Evolutionary conservation across 2,888 invertebrate genomes (phyloP).

Genomic region (Pinctada fucata): DNA sequence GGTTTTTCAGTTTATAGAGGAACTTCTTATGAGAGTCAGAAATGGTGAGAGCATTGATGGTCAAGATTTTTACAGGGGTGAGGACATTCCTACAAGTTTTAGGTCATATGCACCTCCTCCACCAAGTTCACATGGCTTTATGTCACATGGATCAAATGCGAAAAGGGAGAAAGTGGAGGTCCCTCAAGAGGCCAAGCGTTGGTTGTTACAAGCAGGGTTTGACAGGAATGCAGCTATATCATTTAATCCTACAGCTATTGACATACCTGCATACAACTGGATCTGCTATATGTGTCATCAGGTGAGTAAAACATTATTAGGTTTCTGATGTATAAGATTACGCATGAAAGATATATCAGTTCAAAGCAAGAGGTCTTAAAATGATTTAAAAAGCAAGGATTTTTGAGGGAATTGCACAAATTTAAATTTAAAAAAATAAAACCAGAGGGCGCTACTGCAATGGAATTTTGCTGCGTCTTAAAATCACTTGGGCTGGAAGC

Average conservation of each 20-base stretch:
- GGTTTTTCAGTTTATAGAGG: slow-evolving; percentile 3
- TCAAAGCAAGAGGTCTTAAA: too few species aligned
- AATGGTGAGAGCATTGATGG: slow-evolving; percentile 1
- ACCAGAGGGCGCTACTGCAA: too few species aligned
- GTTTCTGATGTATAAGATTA: too few species aligned
- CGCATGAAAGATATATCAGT: too few species aligned
- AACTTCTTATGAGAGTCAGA: not conserved
- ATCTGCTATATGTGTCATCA: slow-evolving; percentile 9
- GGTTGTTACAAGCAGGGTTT: not conserved
- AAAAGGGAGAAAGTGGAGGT: not conserved
- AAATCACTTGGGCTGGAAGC: too few species aligned
- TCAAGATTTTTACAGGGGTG: not conserved
- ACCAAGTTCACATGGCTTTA: not conserved
- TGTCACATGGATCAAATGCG: not conserved
- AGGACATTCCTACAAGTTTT: not conserved
- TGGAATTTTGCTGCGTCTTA: too few species aligned
- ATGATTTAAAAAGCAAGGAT: too few species aligned
- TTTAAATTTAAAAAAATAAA: too few species aligned
- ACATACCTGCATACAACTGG: slow-evolving; percentile 1
- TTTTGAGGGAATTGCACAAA: too few species aligned
- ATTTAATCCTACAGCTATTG: not conserved
- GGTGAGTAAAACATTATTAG: not conserved
- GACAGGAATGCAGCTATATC: not conserved
- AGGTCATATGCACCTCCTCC: not conserved
- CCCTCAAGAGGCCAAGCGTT: not conserved